Evolutionary conservation across 1,140 invertebrate species (phyloP), one percentile per base, ranked within the genome.

Genomic region (Halyomorpha halys): DNA sequence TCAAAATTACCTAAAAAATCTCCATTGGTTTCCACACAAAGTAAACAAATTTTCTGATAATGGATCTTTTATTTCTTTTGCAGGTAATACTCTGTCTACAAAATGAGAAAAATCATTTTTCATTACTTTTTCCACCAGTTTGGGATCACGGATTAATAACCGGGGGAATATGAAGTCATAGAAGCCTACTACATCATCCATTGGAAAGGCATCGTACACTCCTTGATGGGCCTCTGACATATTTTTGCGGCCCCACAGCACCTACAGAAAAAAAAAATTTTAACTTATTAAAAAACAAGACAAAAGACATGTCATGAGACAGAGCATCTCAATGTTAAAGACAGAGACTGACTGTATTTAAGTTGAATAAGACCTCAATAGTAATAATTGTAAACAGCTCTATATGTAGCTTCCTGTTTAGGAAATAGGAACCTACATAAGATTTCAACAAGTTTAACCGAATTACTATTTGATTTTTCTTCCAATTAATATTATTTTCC

Each of bases 1-100:
- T 5, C 6, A 18, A 11, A 18, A 49, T 49, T 21, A 49, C 47
- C 47, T 49, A 16, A 49, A 49, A 3, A 77, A 70, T 70, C 78
- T 80, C 83, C 83, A 84, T 45, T 72, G 70, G 34, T 77, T 74
- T 3, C 76, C 77, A 34, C 45, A 21, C 23, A 62, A 44, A 21
- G 45, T 19, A 19, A 65, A 62, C 21, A 69, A 61, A 53, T 62
- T 15, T 59, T 49, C 54, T 27, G 0, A 2, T 21, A 49, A n/a
- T 59, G 21, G 1, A 62, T 23, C 3, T 69, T 14, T 25, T 63
- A 66, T 4, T 54, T 47, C 0, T 68, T 47, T 16, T 72, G 45
- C 15, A 13, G 44, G 13, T 53, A 62, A 44, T 21, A 9, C 66
- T 62, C 68, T 71, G 27, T 70, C 62, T 2, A 6, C 30, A 60